phyloP scores from a whole-genome alignment of 2,888 invertebrate species.

The Epinotia brunnichana region DNA sequence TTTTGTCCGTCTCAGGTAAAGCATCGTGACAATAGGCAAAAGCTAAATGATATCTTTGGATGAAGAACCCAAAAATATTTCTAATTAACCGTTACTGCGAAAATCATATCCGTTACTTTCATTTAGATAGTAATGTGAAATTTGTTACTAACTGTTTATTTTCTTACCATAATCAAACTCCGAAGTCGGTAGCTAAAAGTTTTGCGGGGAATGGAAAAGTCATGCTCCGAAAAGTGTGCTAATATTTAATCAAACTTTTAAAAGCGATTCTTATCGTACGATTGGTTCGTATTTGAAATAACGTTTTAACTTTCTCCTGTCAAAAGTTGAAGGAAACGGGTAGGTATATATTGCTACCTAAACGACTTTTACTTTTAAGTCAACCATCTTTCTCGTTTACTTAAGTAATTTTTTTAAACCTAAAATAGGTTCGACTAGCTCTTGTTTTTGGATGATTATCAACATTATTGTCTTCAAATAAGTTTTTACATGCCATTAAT shows the following conservation, averaged over 20 bases:
- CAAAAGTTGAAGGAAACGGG: not conserved
- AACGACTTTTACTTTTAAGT: too few relatives aligned
- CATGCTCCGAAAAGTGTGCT: conserved; percentile 34
- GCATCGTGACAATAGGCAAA: not conserved
- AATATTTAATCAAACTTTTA: conserved; percentile 29
- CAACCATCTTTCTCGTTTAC: too few relatives aligned
- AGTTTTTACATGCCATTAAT: too few relatives aligned
- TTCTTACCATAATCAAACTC: conserved; percentile 31
- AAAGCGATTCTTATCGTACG: conserved; percentile 19
- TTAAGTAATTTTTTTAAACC: too few relatives aligned
- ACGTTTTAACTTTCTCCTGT: conserved; percentile 11
- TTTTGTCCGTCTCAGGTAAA: not conserved
- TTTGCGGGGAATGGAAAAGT: conserved; percentile 35
- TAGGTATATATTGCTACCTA: too few relatives aligned
- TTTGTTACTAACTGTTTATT: conserved; percentile 44
- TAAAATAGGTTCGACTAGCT: too few relatives aligned
- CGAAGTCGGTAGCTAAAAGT: conserved; percentile 16
- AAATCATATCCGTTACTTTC: conserved; percentile 49
- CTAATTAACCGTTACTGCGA: conserved; percentile 31
- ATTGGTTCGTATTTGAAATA: conserved; percentile 12
- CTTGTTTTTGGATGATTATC: too few relatives aligned
- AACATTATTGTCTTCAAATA: too few relatives aligned
- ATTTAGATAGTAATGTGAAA: conserved; percentile 51
- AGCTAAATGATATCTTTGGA: not conserved
- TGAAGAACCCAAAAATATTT: conserved; percentile 11